Evolutionary conservation across 2,113 vertebrate species (phyloP).

Genomic region (Pteruthius melanotis): DNA sequence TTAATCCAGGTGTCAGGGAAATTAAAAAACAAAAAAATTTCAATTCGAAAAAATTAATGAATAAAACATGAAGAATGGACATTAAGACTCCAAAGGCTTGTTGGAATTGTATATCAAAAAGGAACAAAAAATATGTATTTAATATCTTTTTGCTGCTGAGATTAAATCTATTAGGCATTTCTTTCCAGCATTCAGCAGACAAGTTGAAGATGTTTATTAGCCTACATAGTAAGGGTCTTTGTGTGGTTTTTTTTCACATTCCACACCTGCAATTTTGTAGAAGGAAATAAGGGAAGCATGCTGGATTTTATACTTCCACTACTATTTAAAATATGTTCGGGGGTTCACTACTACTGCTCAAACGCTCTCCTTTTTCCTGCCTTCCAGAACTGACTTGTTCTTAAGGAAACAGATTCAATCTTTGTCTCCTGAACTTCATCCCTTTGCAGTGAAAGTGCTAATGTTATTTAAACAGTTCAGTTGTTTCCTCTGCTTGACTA

Average conservation of each 20-base stretch:
- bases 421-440: not conserved
- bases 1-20: not conserved
- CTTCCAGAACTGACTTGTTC: not conserved
- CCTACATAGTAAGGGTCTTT: not conserved
- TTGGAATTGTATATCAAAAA: not conserved
- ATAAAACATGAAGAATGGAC: not conserved
- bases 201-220: not conserved
- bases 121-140: not conserved
- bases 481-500: not conserved
- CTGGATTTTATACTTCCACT: not conserved
- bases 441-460: not conserved
- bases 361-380: not conserved
- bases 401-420: not conserved
- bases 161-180: not conserved
- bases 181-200: not conserved
- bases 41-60: fast-evolving
- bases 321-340: not conserved
- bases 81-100: not conserved
- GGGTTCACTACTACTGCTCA: not conserved
- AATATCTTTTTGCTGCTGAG: not conserved
- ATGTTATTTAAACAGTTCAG: not conserved
- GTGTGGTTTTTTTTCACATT: not conserved
- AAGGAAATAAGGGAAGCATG: not conserved
- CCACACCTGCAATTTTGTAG: not conserved
- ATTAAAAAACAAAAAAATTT: not conserved